phyloP scores from a whole-genome alignment of 2,113 vertebrate genomes.

The Actenoides hombroni region DNA sequence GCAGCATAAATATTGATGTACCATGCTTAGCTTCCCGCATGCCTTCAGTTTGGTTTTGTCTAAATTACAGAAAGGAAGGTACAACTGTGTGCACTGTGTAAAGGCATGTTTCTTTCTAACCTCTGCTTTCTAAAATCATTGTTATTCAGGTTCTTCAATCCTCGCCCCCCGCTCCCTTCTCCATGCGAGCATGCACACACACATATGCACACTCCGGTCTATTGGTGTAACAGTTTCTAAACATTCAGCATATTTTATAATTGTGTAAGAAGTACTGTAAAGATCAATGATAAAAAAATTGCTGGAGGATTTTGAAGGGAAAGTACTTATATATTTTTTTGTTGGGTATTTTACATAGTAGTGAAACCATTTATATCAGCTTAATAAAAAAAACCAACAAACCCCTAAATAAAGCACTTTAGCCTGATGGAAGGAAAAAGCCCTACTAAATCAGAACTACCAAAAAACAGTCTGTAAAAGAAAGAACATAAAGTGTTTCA shows the following conservation, averaged over 20 bases:
- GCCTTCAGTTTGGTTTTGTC: constrained; percentile 19
- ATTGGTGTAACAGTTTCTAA: not conserved
- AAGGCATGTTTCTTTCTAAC: constrained; percentile 18
- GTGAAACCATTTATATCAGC: not conserved
- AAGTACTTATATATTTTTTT: not conserved
- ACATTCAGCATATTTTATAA: not conserved
- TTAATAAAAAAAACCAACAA: not conserved
- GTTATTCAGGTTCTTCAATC: not conserved
- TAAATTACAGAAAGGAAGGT: constrained; percentile 19
- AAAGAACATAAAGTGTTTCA: not conserved
- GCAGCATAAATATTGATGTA: constrained; percentile 37
- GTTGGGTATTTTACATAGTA: not conserved
- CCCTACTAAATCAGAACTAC: not conserved
- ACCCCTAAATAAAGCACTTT: not conserved
- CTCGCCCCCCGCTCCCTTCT: not conserved
- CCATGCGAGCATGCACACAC: not conserved
- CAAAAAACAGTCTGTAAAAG: not conserved
- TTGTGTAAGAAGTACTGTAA: not conserved
- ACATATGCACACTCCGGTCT: not conserved
- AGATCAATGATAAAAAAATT: not conserved
- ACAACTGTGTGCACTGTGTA: not conserved
- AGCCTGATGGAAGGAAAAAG: not conserved
- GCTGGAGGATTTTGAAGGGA: not conserved
- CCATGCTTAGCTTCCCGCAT: constrained; percentile 8
- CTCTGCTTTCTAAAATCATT: constrained; percentile 24